phyloP scores from a whole-genome alignment of 2,797 vertebrate genomes.

The Liparis tanakae region DNA sequence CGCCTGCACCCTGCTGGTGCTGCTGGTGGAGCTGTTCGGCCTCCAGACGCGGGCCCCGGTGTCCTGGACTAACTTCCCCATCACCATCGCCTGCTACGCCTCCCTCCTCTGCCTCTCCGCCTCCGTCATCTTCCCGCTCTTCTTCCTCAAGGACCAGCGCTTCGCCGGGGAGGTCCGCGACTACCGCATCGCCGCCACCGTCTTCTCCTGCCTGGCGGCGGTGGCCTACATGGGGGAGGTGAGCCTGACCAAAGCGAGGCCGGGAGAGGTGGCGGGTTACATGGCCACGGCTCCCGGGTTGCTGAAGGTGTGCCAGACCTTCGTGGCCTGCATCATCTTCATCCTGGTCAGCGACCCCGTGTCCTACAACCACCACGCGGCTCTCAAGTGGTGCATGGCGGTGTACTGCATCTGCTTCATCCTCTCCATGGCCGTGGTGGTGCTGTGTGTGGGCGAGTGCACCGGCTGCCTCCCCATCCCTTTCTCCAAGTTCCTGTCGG shows the following conservation, averaged over 20 bases:
- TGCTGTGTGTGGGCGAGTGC: constrained; percentile 88
- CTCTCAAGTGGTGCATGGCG: constrained; percentile 89
- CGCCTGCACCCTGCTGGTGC: constrained; percentile 83
- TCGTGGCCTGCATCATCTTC: constrained; percentile 89
- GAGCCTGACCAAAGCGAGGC: constrained; percentile 84
- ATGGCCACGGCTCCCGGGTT: constrained; percentile 91
- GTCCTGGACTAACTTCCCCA: constrained; percentile 92
- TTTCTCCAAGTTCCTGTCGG: constrained; percentile 88
- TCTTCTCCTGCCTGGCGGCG: constrained; percentile 88
- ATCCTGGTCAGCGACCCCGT: constrained; percentile 78
- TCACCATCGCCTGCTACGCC: constrained; percentile 88
- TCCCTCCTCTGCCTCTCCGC: constrained; percentile 88
- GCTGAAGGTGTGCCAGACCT: constrained; percentile 91
- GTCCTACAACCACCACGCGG: constrained; percentile 68
- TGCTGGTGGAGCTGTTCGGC: constrained; percentile 84
- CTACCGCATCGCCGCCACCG: constrained; percentile 80
- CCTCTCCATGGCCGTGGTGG: constrained; percentile 86
- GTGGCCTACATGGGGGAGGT: constrained; percentile 88
- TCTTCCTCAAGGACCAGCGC: constrained; percentile 57
- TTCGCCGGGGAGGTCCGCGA: rapidly evolving
- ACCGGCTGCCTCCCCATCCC: constrained; percentile 86
- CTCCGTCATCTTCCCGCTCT: constrained; percentile 87
- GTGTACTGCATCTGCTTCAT: constrained; percentile 95
- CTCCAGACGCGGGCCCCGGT: constrained; percentile 84
- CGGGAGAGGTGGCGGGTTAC: constrained; percentile 90